These are phyloP conservation scores for Phocoena sinus DNA, from an alignment of 2,113 vertebrate genomes.

Conservation along the genomic window DNA sequence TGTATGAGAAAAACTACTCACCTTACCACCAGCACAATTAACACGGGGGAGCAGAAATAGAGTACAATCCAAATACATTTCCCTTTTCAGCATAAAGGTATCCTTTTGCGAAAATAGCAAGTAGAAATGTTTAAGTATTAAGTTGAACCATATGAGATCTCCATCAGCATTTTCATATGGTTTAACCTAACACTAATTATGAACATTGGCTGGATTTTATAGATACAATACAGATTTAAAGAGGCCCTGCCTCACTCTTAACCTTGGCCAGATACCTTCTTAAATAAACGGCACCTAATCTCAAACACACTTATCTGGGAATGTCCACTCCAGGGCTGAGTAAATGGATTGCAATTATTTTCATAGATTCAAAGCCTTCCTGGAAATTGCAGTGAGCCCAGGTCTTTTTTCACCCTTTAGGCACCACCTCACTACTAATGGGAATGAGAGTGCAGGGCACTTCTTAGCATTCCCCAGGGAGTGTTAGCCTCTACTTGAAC, in stretches of 20 bases:
- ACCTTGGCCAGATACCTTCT: conserved; percentile 36
- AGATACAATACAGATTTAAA: conserved; percentile 27
- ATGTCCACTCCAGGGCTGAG: neutral
- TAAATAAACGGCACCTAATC: conserved; percentile 33
- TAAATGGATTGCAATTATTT: neutral
- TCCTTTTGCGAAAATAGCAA: conserved; percentile 37
- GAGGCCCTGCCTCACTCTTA: conserved; percentile 4
- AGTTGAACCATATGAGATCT: conserved; percentile 37
- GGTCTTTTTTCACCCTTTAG: neutral
- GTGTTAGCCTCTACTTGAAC: neutral
- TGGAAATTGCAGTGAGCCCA: neutral
- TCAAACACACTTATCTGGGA: conserved; percentile 23
- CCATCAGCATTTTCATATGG: conserved; percentile 26
- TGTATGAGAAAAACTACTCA: neutral
- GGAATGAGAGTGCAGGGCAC: neutral
- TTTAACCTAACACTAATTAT: conserved; percentile 37
- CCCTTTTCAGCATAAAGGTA: neutral
- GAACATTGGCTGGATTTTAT: conserved; percentile 44
- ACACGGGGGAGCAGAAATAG: neutral
- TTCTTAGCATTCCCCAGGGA: neutral
- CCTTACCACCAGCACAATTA: neutral
- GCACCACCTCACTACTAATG: neutral
- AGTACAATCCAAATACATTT: neutral
- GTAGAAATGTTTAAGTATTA: conserved; percentile 43
- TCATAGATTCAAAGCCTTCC: conserved; percentile 20